phyloP scores from a whole-genome alignment of 2,888 invertebrate genomes.

The Tigriopus californicus region DNA sequence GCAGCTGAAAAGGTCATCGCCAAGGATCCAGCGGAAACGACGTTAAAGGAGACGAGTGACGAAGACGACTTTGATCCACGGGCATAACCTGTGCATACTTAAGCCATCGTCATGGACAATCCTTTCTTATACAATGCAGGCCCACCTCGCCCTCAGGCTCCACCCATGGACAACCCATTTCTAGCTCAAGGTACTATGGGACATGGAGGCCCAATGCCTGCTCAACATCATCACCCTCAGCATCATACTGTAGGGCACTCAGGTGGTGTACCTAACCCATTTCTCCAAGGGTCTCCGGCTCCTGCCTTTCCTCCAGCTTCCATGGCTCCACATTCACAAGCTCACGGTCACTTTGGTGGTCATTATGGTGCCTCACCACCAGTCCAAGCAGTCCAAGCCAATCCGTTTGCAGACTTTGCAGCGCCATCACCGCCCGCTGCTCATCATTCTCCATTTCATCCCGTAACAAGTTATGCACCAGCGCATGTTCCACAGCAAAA shows the following conservation, averaged over 20 bases:
- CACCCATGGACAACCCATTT: neutral
- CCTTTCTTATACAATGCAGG: slow-evolving; percentile 7
- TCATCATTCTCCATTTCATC: neutral
- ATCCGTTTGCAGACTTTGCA: neutral
- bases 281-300: neutral
- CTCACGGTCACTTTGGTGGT: too few species aligned
- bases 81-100: neutral
- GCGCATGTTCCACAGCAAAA: too few species aligned
- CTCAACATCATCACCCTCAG: neutral
- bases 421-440: neutral
- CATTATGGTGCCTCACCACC: neutral
- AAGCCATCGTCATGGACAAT: slow-evolving; percentile 9
- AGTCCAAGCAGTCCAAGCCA: neutral
- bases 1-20: slow-evolving; percentile 18
- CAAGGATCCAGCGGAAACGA: too few species aligned
- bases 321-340: too few species aligned
- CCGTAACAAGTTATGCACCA: too few species aligned
- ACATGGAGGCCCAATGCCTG: neutral
- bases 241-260: too few species aligned
- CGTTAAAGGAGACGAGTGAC: too few species aligned
- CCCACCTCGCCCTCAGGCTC: neutral
- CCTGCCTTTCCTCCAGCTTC: neutral
- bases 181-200: neutral
- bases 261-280: neutral
- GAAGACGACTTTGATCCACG: slow-evolving; percentile 10